Percentiles rank a stretch among this genome's conserved stretches.
Evolutionary conservation across 2,797 vertebrate genomes (phyloP).

Genomic region (Trichosurus vulpecula): DNA sequence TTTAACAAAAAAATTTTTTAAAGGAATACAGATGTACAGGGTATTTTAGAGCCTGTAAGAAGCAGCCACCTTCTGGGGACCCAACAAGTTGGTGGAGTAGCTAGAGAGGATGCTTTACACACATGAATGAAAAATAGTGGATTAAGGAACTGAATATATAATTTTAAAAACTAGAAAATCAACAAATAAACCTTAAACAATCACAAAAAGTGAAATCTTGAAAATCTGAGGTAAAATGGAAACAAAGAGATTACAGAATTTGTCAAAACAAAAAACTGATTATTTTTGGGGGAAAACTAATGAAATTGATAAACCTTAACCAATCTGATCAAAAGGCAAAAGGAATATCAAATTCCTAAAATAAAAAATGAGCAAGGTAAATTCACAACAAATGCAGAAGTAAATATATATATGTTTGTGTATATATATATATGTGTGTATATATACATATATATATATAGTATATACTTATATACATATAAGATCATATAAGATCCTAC

Average conservation of each 20-base stretch:
- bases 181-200: background rate
- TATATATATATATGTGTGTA: too few species aligned
- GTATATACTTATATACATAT: too few species aligned
- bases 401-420: too few species aligned
- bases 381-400: background rate
- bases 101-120: background rate
- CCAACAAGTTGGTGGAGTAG: background rate
- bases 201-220: background rate
- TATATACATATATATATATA: too few species aligned
- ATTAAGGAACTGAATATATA: background rate
- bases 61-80: background rate
- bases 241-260: background rate
- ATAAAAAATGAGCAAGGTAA: background rate
- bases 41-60: background rate
- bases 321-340: background rate
- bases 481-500: background rate
- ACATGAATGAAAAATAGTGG: background rate
- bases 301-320: background rate
- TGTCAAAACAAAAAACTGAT: background rate
- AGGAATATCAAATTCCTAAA: background rate
- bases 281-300: background rate
- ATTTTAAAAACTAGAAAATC: background rate
- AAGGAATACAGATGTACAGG: background rate
- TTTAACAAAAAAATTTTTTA: background rate
- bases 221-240: background rate